A percentile compares a stretch with the other conserved stretches of the same genome.
Conservation (phyloP, 1,140 invertebrate genomes). For the Drosophila kikkawai region DNA sequence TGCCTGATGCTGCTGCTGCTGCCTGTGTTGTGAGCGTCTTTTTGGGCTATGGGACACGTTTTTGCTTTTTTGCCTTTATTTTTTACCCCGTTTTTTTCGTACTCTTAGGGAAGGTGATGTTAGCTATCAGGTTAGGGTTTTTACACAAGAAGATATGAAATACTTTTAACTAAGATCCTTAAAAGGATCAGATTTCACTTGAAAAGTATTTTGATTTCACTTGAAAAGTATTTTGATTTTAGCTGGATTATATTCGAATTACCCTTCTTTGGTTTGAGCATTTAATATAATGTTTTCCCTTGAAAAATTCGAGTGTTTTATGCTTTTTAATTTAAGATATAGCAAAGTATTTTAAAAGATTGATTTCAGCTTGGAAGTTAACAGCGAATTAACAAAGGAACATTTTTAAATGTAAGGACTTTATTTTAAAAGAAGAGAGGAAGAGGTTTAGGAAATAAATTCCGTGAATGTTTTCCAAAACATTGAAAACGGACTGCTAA, state of each 20-base stretch:
- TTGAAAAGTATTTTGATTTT: no score
- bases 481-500: not conserved
- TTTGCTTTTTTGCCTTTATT: constrained; percentile 45
- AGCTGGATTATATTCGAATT: no score
- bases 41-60: constrained; percentile 56
- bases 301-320: not conserved
- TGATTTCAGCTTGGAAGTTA: not conserved
- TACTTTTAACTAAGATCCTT: no score
- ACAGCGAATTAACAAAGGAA: not conserved
- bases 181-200: no score
- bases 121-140: not conserved
- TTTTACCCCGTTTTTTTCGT: constrained; percentile 19
- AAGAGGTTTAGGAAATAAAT: not conserved
- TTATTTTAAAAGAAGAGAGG: not conserved
- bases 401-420: not conserved
- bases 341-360: not conserved
- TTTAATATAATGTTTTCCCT: not conserved
- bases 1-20: constrained; percentile 38
- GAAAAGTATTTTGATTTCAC: no score
- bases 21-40: constrained; percentile 43
- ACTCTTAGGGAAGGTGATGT: not conserved
- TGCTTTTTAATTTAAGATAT: not conserved
- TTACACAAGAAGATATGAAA: no score
- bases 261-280: no score
- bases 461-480: no score